Percentiles rank a stretch among this genome's conserved stretches.
phyloP scores from a whole-genome alignment of 2,888 invertebrate species.

The Ochropacha duplaris region DNA sequence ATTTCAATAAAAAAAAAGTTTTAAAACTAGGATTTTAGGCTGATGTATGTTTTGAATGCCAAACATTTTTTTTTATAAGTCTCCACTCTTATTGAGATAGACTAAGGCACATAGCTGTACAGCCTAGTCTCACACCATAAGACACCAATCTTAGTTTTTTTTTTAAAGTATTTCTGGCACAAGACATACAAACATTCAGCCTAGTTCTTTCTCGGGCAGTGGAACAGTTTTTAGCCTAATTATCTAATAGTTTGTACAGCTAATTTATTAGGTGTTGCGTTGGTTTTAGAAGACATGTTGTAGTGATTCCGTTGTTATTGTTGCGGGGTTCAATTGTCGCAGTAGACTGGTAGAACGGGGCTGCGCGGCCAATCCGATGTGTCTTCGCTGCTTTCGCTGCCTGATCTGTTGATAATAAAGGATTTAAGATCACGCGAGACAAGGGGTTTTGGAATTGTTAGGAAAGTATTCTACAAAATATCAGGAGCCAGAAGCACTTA shows the following conservation, averaged over 20 bases:
- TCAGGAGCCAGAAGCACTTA: too few species aligned
- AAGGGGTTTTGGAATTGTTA: too few species aligned
- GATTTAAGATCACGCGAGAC: not conserved
- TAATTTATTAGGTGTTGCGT: not conserved
- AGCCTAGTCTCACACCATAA: slow-evolving; percentile 6
- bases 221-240: not conserved
- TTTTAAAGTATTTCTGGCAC: not conserved
- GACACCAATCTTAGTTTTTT: not conserved
- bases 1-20: not conserved
- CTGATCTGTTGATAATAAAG: slow-evolving; percentile 71
- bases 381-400: slow-evolving; percentile 84
- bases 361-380: slow-evolving; percentile 85
- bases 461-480: too few species aligned
- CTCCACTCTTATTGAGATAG: not conserved
- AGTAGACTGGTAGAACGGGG: slow-evolving; percentile 83
- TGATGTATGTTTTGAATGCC: not conserved
- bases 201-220: not conserved
- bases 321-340: slow-evolving; percentile 54
- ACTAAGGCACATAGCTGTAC: slow-evolving; percentile 8
- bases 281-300: not conserved
- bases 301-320: not conserved
- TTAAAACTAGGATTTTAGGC: not conserved
- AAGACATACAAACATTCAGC: slow-evolving; percentile 1
- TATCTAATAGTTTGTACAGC: not conserved
- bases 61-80: too few species aligned